These are phyloP conservation scores for Brenthis ino DNA, from an alignment of 2,888 invertebrate species.

Conservation along the genomic window DNA sequence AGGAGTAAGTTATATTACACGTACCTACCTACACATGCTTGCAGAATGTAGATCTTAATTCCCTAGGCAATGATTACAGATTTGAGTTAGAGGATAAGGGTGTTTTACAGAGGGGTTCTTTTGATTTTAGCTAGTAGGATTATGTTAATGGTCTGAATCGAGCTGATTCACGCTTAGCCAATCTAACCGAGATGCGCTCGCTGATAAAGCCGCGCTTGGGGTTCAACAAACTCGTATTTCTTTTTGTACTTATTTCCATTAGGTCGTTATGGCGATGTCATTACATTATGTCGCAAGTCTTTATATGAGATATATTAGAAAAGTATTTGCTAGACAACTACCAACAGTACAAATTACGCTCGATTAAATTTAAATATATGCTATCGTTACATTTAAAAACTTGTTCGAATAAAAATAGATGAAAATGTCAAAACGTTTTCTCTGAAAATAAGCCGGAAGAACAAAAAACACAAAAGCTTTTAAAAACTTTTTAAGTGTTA, in stretches of 20 bases:
- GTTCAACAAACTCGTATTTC: conserved; percentile 29
- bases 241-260: conserved; percentile 23
- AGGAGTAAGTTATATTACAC: neutral
- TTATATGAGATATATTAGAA: neutral
- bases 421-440: conserved; percentile 3
- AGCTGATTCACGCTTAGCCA: conserved; percentile 43
- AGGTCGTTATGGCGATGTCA: conserved; percentile 15
- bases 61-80: conserved; percentile 34
- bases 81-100: conserved; percentile 31
- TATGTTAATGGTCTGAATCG: conserved; percentile 45
- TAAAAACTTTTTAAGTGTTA: conserved; percentile 38
- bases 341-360: neutral
- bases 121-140: conserved; percentile 41
- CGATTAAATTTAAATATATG: too few species aligned
- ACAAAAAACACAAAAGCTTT: conserved; percentile 38
- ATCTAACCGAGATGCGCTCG: conserved; percentile 42
- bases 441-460: conserved; percentile 26
- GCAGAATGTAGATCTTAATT: conserved; percentile 29
- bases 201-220: conserved; percentile 32
- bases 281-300: conserved; percentile 7
- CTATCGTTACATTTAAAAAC: too few species aligned
- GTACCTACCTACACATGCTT: neutral
- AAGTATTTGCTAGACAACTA: neutral
- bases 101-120: conserved; percentile 34
- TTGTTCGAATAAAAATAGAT: conserved; percentile 2